Base-by-base conservation (phyloP, 2,113 vertebrate species). In the Clupea harengus region DNA sequence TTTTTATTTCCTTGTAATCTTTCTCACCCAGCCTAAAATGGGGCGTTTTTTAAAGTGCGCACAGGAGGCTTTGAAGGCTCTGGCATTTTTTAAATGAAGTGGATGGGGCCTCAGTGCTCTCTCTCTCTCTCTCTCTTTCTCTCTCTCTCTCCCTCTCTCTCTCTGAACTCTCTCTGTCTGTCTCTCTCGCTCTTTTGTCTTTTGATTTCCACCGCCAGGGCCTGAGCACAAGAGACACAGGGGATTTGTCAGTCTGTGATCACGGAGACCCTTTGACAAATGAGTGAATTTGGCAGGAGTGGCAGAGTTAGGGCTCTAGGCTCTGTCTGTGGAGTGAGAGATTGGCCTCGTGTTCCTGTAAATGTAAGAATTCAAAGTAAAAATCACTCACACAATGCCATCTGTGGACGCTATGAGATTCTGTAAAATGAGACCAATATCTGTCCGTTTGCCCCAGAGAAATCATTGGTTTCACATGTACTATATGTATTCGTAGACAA, bases 1-100 rank as follows among this genome's bases (percentile, higher is more conserved):
- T 95, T 95, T 78, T 94, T 95, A 95, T 94, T 94, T 95, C 92
- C 94, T 94, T 95, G 94, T 95, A 95, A 95, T 95, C 93, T 94
- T 91, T 85, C 91, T 92, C 90, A 89, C 89, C 89, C 93, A 94
- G 94, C 28, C 93, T 94, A 94, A 94, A 93, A 92, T 39, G 28
- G 72, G 91, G 91, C 91, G 22, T 94, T 94, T 94, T 94, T 90
- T 92, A 92, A 94, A 93, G 92, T 90, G 88, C 93, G 93, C 81
- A 78, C 28, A 78, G 28, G 72, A 88, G 92, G 89, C 86, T 90
- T 91, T 92, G 91, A 93, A 94, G 90, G 86, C 89, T 85, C 45
- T 88, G 89, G 89, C 92, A 82, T 93, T 91, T 67, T 91, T 87
- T 87, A 91, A 93, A 93, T 89, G 92, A 91, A 92, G 92, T 81